Base-by-base conservation (phyloP, 2,797 vertebrate genomes). In the Potorous gilbertii region DNA sequence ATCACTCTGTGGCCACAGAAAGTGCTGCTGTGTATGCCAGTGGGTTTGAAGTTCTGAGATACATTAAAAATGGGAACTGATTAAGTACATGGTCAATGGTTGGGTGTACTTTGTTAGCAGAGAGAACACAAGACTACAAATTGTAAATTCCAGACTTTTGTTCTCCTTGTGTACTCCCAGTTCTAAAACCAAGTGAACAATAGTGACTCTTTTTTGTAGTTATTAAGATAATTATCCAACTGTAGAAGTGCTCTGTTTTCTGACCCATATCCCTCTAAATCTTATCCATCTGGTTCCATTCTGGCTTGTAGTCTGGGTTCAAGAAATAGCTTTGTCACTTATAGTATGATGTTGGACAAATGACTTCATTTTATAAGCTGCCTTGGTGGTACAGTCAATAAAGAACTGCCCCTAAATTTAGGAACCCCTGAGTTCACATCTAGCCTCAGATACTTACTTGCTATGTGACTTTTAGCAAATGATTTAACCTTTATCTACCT, bases 1-100 rank as follows among this genome's bases (percentile, higher is more conserved):
- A 55, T 66, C 90, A 54, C 46, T 50, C 55, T 12, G 54, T 91
- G 56, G 40, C 55, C 27, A 21, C 34, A 74, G 62, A 8, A 40
- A 46, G 93, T 93, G 90, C 50, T 91, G 54, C 90, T 93, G 0
- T 92, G 81, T n/a, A 46, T 74, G 13, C 92, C n/a, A 0, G 55
- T 21, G 0, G 57, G 31, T 92, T 56, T 92, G n/a, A 92, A 90
- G 95, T 94, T 91, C 81, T 94, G 57, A 56, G 54, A 55, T 5
- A 27, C 56, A 18, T 55, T 18, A 92, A 50, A 92, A 92, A 66
- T 90, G 16, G 28, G 27, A 52, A 4, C 18, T 50, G 56, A 93
- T 92, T 91, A 93, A 27, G 92, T 12, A 89, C 62, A 3, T 93
- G 50, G 21, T n/a, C 24, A 27, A 55, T 4, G 5, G 54, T 90